A percentile compares a stretch with the other conserved stretches of the same genome.
These are phyloP conservation scores for Meriones unguiculatus DNA, from an alignment of 2,113 vertebrate species.

Conservation along the genomic window DNA sequence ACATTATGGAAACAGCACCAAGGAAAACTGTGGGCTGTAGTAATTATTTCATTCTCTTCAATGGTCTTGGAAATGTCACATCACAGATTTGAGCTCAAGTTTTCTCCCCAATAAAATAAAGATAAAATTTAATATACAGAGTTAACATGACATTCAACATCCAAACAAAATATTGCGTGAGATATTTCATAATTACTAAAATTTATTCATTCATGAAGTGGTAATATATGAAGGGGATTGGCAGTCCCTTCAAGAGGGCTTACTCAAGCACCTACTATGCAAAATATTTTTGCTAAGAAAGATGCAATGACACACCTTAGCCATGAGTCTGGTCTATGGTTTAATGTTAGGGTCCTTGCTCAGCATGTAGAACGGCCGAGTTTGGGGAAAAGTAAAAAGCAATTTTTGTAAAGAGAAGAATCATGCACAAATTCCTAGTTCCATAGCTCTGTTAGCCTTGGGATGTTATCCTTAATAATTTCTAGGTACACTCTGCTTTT, in stretches of 20 bases:
- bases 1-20: background rate
- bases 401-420: background rate
- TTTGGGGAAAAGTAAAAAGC: background rate
- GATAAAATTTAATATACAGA: constrained; percentile 24
- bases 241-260: background rate
- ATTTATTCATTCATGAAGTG: background rate
- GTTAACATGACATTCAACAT: constrained; percentile 60
- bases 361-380: background rate
- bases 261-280: background rate
- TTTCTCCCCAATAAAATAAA: constrained; percentile 52
- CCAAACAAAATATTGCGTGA: constrained; percentile 11
- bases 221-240: background rate
- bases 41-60: constrained; percentile 61
- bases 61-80: constrained; percentile 67
- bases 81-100: constrained; percentile 52
- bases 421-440: background rate
- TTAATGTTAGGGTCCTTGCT: background rate
- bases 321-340: background rate
- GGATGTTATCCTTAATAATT: background rate
- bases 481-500: background rate
- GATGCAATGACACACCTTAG: background rate
- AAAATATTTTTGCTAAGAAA: background rate
- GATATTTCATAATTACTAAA: constrained; percentile 9
- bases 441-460: fast-evolving
- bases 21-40: background rate